These are phyloP conservation scores for Periparus ater DNA, from an alignment of 2,797 vertebrate species.

Conservation along the genomic window DNA sequence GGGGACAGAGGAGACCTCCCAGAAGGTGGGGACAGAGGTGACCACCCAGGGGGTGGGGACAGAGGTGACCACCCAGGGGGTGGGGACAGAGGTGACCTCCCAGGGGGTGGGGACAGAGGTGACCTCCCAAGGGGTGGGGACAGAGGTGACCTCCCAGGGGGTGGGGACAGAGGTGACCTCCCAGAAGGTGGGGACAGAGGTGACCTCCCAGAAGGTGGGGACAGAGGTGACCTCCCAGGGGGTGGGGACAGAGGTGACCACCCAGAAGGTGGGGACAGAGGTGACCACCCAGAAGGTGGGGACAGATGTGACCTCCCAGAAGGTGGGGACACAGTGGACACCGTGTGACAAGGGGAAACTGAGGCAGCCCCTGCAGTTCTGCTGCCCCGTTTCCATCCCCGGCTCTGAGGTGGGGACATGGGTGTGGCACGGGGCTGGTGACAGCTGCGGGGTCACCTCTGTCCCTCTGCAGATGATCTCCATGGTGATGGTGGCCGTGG, in stretches of 20 bases:
- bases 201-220: too few relatives aligned
- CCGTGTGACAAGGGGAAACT: not conserved
- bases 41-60: not conserved
- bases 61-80: not conserved
- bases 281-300: not conserved
- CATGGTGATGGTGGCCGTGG: slow-evolving; percentile 85
- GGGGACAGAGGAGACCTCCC: not conserved
- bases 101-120: not conserved
- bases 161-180: not conserved
- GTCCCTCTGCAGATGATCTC: slow-evolving; percentile 80
- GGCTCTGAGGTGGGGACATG: too few relatives aligned
- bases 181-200: too few relatives aligned
- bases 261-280: not conserved
- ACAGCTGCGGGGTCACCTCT: accelerated
- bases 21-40: not conserved
- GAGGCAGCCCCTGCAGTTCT: not conserved
- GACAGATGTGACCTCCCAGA: not conserved
- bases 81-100: not conserved
- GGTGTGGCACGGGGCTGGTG: not conserved
- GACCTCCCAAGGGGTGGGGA: not conserved
- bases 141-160: not conserved
- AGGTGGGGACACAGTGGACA: not conserved
- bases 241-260: not conserved
- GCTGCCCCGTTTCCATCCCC: not conserved
- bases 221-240: too few relatives aligned